phyloP scores from a whole-genome alignment of 2,113 vertebrate species.

The Macroglossus sobrinus region DNA sequence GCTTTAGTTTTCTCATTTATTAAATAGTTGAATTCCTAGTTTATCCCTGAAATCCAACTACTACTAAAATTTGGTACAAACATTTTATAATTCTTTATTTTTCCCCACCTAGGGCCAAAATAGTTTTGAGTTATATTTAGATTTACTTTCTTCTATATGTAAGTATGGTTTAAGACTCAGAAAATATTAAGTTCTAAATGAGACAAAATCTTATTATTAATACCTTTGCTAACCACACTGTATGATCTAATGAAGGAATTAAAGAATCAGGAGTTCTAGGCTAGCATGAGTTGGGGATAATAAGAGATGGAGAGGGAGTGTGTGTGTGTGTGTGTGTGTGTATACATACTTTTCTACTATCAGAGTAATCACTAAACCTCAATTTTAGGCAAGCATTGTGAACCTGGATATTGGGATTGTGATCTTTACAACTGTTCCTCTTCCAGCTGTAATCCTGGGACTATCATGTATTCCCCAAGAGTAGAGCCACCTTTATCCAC shows the following conservation, averaged over 20 bases:
- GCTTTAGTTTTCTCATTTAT: conserved; percentile 13
- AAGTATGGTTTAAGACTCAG: background rate
- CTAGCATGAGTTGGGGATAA: background rate
- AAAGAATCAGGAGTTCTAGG: background rate
- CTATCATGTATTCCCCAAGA: background rate
- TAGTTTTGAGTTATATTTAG: conserved; percentile 15
- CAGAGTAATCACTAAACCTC: background rate
- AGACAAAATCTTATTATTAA: background rate
- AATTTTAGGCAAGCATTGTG: background rate
- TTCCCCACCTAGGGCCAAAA: background rate
- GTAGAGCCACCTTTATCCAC: background rate
- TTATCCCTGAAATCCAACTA: background rate
- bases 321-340: background rate
- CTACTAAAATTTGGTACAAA: background rate
- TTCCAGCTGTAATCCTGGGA: background rate
- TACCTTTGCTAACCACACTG: background rate
- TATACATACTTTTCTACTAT: background rate
- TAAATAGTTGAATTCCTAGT: background rate
- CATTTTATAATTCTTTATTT: background rate
- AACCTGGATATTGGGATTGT: background rate
- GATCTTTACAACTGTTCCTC: background rate
- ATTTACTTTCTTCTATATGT: background rate
- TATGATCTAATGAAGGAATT: background rate
- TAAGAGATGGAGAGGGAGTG: background rate
- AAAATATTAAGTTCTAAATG: background rate